Conservation (phyloP, 92 coral and sea anemone genomes). For the Bergia sp. region DNA sequence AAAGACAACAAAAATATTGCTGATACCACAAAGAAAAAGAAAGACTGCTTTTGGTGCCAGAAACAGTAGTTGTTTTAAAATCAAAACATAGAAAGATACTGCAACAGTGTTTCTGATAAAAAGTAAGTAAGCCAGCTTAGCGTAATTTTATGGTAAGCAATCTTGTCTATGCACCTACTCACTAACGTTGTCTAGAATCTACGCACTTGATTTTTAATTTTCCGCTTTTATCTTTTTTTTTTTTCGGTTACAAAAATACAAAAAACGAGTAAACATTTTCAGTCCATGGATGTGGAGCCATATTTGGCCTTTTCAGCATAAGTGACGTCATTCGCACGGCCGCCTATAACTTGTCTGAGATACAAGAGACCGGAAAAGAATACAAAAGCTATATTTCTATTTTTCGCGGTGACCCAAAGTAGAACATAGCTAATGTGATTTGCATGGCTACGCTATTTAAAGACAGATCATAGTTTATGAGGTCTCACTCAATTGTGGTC, state of each 20-base stretch:
- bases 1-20: conserved; percentile 23
- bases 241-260: conserved; percentile 10
- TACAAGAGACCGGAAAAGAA: conserved; percentile 33
- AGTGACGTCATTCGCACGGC: not conserved
- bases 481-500: not conserved
- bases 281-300: not conserved
- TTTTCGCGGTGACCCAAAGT: conserved; percentile 20
- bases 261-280: not conserved
- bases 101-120: not conserved
- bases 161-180: not conserved
- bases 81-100: not conserved
- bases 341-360: conserved; percentile 12
- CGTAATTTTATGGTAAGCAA: not conserved
- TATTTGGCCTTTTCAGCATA: conserved; percentile 20
- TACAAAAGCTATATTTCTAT: conserved; percentile 8
- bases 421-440: conserved; percentile 37
- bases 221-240: not conserved
- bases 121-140: not conserved
- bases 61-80: not conserved
- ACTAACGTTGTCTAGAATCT: not conserved
- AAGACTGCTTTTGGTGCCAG: not conserved
- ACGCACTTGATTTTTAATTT: not conserved
- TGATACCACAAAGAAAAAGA: not conserved
- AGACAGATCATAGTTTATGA: not conserved
- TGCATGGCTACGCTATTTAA: conserved; percentile 40